Evolutionary conservation across 2,888 invertebrate species (phyloP), one percentile per base, ranked within the genome.

Genomic region (Neoscelio sp.): DNA sequence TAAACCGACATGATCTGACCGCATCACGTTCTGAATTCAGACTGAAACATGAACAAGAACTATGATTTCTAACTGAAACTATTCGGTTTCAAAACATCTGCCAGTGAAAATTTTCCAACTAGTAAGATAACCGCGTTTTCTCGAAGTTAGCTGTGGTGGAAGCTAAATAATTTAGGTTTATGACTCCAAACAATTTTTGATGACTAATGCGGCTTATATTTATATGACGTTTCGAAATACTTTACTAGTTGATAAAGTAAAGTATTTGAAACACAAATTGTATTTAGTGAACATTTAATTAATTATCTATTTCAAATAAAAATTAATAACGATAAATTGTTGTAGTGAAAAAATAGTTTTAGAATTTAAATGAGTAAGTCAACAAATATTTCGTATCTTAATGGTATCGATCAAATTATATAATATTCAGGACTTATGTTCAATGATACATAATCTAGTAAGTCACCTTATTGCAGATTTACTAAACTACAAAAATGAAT

Each of bases 121-220:
- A 44, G 20, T 20, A 20, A 20, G 20, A 44, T 20, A 44, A 40
- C 2, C 10, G 6, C 23, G 20, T 17, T 44, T 44, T 44, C 44
- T 23, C 10, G n/a, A 3, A 10, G n/a, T 23, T n/a, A 7, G 10
- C 20, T 44, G 6, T 23, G 2, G 44, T n/a, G 44, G 10, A n/a
- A 20, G 10, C 6, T 5, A 1, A 44, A 44, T 10, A 23, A 3
- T 20, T 20, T 10, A 10, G 44, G 20, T 23, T 23, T 44, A 44
- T 23, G 44, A 10, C 44, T 23, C 23, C 44, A 20, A 18, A 20
- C 23, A 20, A n/a, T 6, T 44, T 44, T 44, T n/a, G 20, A n/a
- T 44, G 44, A 44, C 44, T 44, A 44, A 44, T 23, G n/a, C n/a
- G 44, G 8, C 44, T 20, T 6, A 5, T n/a, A 20, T 10, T 20